Base-by-base conservation (phyloP, 2,113 vertebrate species). In the Podiceps cristatus region DNA sequence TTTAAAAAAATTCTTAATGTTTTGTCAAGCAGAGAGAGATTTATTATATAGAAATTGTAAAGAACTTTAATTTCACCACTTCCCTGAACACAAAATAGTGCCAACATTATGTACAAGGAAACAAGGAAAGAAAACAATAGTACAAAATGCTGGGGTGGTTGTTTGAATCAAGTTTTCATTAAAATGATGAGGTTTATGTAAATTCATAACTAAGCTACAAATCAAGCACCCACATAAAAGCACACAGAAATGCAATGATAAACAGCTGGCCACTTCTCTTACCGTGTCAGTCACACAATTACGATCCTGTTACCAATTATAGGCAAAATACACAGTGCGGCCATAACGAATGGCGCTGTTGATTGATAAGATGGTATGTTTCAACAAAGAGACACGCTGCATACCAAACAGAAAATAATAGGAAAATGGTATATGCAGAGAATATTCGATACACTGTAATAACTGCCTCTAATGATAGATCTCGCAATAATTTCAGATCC, bases 111-210 rank as follows among this genome's bases (percentile, higher is more conserved):
- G 23, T 42, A 59, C 18, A 55, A 44, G 27, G 25, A 91, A 69
- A 83, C 7, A 84, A 72, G 14, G 14, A 71, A 88, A 86, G 31
- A 40, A 84, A 88, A 90, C 63, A 77, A 40, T 23, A 18, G 7
- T 52, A 78, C n/a, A 78, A 87, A 91, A 89, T 31, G 14, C 18
- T 47, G 31, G 24, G 16, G 35, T 81, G 40, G n/a, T 56, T 90
- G 35, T 53, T 87, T 68, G 60, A 89, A 81, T 68, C 18, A 86
- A 82, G 37, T 45, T 88, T 85, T 81, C 28, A 81, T 52, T 28
- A 74, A 90, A 82, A 81, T 67, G 3, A 50, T 72, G 20, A 20
- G 40, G 16, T 68, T 81, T 60, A 52, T 85, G 55, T 42, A 75
- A 89, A 79, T 85, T 67, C 58, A 52, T 60, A 88, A 76, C 33